These are phyloP conservation scores for Drosophila subobscura DNA, from an alignment of 1,140 invertebrate genomes.

Conservation along the genomic window DNA sequence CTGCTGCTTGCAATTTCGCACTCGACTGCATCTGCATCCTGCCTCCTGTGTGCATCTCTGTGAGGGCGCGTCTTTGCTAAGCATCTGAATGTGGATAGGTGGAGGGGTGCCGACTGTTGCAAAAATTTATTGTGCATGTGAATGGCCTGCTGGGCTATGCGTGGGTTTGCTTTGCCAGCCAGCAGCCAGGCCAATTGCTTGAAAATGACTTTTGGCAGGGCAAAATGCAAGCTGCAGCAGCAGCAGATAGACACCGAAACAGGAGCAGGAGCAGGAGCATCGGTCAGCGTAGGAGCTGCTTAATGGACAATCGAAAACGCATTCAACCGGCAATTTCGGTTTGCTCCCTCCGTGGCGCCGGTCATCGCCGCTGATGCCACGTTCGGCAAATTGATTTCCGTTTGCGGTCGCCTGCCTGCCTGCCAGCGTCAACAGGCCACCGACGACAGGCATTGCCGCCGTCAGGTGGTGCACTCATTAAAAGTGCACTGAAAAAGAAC, in stretches of 20 bases:
- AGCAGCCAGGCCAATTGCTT: constrained; percentile 73
- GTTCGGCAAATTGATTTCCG: constrained; percentile 70
- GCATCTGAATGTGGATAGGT: constrained; percentile 37
- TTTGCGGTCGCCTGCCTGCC: constrained; percentile 60
- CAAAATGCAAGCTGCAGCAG: constrained; percentile 51
- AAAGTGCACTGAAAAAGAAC: constrained; percentile 51
- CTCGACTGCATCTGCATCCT: constrained; percentile 66
- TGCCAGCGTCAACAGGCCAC: constrained; percentile 43
- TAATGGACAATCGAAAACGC: constrained; percentile 81
- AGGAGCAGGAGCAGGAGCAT: constrained; percentile 8
- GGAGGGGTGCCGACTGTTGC: constrained; percentile 58
- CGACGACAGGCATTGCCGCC: constrained; percentile 36
- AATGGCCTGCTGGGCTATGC: constrained; percentile 29
- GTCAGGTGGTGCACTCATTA: constrained; percentile 72
- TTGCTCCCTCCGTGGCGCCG: constrained; percentile 50
- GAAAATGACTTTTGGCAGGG: constrained; percentile 78
- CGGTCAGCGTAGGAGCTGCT: constrained; percentile 39
- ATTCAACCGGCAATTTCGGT: constrained; percentile 78
- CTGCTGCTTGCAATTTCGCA: constrained; percentile 73
- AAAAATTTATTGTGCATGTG: constrained; percentile 72
- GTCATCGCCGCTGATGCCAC: constrained; percentile 20
- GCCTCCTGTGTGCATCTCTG: constrained; percentile 7
- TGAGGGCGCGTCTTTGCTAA: constrained; percentile 31
- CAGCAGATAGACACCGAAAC: not conserved
- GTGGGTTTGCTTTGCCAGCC: constrained; percentile 28